Evolutionary conservation across 2,113 vertebrate species (phyloP), one percentile per base, ranked within the genome.

Genomic region (Eidolon helvum): DNA sequence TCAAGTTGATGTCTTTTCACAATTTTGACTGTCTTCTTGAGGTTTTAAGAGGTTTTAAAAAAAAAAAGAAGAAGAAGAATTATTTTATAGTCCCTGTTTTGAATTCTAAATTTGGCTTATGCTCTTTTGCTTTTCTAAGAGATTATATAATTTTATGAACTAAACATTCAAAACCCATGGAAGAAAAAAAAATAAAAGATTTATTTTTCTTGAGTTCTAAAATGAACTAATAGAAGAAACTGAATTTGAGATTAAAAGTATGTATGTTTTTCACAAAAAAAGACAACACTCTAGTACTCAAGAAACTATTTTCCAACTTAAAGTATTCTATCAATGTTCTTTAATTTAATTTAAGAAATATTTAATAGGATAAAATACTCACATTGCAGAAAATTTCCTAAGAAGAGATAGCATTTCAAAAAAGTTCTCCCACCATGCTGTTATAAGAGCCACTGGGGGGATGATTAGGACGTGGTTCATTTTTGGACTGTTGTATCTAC

Each of bases 401-500:
- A 66, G 35, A 91, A 87, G 53, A 95, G 72, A 90, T 22, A 95
- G 40, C 94, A 90, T 94, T 95, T 97, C 84, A 91, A 87, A 78
- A 74, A 95, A 55, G 5, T 59, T 7, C 57, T 40, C 66, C 65
- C 18, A 82, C 57, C 7, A 21, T 84, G 83, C 91, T 96, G 61
- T 96, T 93, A 7, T 88, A 90, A 83, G 87, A 94, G 84, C 85
- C 74, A 96, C 87, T 74, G 65, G 24, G 82, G 89, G 45, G 43
- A 80, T 1, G 89, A 79, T 78, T 93, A 88, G 95, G 90, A 94
- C 50, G 19, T 18, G 75, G 95, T 93, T 91, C 90, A 91, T 89
- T 98, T 97, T 95, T 78, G 91, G 91, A 96, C 69, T 88, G 82
- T 45, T 83, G 65, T 35, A 94, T 97, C 95, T 75, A 40, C 88